Conservation (phyloP, 2,113 vertebrate species). For the Urocitellus parryii region DNA sequence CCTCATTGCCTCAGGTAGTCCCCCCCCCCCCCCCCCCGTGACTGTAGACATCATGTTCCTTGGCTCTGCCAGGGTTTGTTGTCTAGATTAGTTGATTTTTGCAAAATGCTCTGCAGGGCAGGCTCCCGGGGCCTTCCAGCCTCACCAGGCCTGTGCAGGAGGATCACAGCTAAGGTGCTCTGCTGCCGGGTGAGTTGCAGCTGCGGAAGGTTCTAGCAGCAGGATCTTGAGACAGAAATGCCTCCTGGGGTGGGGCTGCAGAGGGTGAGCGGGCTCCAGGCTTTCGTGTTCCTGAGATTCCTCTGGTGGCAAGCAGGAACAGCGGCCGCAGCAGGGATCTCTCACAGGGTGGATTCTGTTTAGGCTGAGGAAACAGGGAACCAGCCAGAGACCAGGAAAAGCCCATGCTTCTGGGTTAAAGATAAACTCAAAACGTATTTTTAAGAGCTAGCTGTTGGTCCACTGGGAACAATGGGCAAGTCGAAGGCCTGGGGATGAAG, state of each 20-base stretch:
- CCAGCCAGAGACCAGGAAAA: constrained; percentile 71
- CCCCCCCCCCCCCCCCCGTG: neutral
- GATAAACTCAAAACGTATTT: constrained; percentile 81
- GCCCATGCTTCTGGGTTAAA: constrained; percentile 71
- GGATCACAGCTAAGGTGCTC: accelerated
- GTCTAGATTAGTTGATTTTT: constrained; percentile 56
- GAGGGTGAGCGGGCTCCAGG: neutral
- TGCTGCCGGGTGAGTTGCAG: too few relatives aligned
- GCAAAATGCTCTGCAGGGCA: constrained; percentile 42
- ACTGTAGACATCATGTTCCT: neutral
- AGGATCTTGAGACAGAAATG: neutral
- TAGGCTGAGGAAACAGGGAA: constrained; percentile 68
- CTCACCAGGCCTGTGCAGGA: neutral
- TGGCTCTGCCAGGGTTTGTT: neutral
- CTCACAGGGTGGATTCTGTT: constrained; percentile 64
- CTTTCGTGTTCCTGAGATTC: constrained; percentile 57
- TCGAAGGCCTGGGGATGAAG: constrained; percentile 63
- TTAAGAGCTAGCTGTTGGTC: constrained; percentile 69
- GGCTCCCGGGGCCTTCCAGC: constrained; percentile 2
- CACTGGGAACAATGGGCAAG: constrained; percentile 74
- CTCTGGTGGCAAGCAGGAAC: constrained; percentile 60
- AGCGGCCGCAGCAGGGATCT: neutral
- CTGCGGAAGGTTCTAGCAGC: neutral
- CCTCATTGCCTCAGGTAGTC: neutral
- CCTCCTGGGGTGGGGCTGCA: neutral